Percentiles rank a stretch among this genome's conserved stretches.
These are phyloP conservation scores for Clavelina lepadiformis DNA, from an alignment of 23 tunicate species.

Conservation along the genomic window DNA sequence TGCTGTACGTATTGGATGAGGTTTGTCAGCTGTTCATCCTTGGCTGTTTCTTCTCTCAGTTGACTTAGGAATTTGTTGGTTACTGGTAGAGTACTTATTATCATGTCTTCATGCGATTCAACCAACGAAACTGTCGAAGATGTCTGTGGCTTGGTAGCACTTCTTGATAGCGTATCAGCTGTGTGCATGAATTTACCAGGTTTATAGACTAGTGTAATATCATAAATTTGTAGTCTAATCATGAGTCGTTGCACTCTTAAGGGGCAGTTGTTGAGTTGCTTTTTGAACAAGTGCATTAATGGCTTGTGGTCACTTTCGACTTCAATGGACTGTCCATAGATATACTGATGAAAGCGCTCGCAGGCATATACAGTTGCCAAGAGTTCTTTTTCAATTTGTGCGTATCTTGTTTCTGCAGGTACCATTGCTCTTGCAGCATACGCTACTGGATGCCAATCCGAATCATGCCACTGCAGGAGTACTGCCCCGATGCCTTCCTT, in stretches of 20 bases:
- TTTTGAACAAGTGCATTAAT: slow-evolving; percentile 10
- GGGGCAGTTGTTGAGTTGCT: slow-evolving; percentile 13
- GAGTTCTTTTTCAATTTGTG: slow-evolving; percentile 26
- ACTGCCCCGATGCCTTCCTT: slow-evolving; percentile 17
- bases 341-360: slow-evolving; percentile 27
- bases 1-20: background rate
- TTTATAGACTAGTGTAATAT: slow-evolving; percentile 5
- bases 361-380: slow-evolving; percentile 13
- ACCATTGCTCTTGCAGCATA: slow-evolving; percentile 12
- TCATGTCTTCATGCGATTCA: slow-evolving; percentile 14
- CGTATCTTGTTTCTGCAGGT: slow-evolving; percentile 20
- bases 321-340: slow-evolving; percentile 16
- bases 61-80: too few relatives aligned
- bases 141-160: background rate
- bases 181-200: slow-evolving; percentile 14
- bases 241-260: slow-evolving; percentile 13
- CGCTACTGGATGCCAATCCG: slow-evolving; percentile 16
- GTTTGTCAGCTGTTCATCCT: background rate
- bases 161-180: slow-evolving; percentile 23
- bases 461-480: slow-evolving; percentile 13
- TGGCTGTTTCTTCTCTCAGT: slow-evolving; percentile 3
- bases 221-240: slow-evolving; percentile 15
- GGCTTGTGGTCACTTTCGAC: slow-evolving; percentile 19
- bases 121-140: background rate
- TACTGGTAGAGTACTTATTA: too few relatives aligned